Evolutionary conservation across 2,113 vertebrate genomes (phyloP).

Genomic region (Malurus cyaneus): DNA sequence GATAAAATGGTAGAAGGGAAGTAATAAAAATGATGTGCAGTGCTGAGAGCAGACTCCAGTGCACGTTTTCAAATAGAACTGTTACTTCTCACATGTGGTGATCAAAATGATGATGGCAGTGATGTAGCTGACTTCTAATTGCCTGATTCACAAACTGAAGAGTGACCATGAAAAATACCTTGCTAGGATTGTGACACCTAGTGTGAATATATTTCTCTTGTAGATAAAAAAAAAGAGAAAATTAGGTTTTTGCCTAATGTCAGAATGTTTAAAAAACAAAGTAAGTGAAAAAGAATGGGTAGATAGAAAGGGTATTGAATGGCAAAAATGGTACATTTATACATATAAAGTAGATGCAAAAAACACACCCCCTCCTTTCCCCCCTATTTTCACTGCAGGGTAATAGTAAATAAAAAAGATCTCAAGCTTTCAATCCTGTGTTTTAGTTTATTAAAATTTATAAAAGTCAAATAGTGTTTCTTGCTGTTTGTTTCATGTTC

Average conservation of each 20-base stretch:
- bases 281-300: neutral
- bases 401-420: conserved; percentile 8
- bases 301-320: neutral
- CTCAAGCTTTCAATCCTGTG: neutral
- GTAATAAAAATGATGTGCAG: neutral
- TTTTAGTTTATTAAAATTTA: conserved; percentile 41
- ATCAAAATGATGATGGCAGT: neutral
- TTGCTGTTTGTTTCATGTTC: conserved; percentile 43
- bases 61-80: neutral
- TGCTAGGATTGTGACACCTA: neutral
- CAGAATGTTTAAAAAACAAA: neutral
- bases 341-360: conserved; percentile 5
- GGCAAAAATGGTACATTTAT: neutral
- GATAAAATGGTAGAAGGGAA: neutral
- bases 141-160: neutral
- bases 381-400: neutral
- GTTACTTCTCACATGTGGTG: neutral
- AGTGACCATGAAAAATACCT: neutral
- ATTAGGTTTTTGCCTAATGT: neutral
- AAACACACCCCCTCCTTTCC: neutral
- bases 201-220: neutral
- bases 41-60: neutral
- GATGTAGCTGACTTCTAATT: neutral
- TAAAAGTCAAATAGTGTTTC: conserved; percentile 45
- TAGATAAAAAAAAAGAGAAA: neutral